Base-by-base conservation (phyloP, 2,113 vertebrate genomes). In the Microcebus tavaratra region DNA sequence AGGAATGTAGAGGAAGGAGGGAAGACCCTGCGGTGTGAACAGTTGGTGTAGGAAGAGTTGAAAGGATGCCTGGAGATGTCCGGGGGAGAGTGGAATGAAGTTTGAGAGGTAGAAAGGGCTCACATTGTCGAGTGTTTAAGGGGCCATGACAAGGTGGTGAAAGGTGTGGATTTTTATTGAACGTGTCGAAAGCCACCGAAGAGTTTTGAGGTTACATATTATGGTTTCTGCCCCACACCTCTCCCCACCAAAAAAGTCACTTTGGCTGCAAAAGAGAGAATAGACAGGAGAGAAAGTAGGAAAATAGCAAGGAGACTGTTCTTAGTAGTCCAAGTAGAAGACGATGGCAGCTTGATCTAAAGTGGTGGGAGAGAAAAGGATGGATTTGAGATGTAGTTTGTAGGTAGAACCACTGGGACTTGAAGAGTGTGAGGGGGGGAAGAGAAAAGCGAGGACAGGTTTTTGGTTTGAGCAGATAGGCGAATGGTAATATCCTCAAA, bases 51-150 rank as follows among this genome's bases (percentile, higher is more conserved):
- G 48, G 36, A 80, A 45, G 39, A 89, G 12, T 82, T 45, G 61
- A 89, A 95, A 95, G 63, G 53, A 55, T 91, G 86, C 91, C 78
- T 95, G 50, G 91, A 75, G 61, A 89, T 89, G 48, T 92, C 65
- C 25, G 53, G 39, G 59, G 2, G 15, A 81, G 76, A 42, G 25
- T 48, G 72, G 55, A 85, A 55, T 94, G 57, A 63, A 50, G 48
- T 55, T 73, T 42, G 73, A 88, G 50, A 94, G 57, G 65, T 39
- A 92, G 93, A 97, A 76, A 83, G 50, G 48, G 45, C 80, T 83
- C n/a, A 57, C 85, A 11, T 55, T 70, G 81, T 79, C n/a, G n/a
- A 42, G 50, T 82, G 23, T 81, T 84, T 81, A 87, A 88, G 68
- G 65, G 50, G 2, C 73, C 23, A 5, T 42, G 25, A 59, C 63